Evolutionary conservation across 2,888 invertebrate species (phyloP), one percentile per base, ranked within the genome.

Genomic region (Onthophagus sagittarius): DNA sequence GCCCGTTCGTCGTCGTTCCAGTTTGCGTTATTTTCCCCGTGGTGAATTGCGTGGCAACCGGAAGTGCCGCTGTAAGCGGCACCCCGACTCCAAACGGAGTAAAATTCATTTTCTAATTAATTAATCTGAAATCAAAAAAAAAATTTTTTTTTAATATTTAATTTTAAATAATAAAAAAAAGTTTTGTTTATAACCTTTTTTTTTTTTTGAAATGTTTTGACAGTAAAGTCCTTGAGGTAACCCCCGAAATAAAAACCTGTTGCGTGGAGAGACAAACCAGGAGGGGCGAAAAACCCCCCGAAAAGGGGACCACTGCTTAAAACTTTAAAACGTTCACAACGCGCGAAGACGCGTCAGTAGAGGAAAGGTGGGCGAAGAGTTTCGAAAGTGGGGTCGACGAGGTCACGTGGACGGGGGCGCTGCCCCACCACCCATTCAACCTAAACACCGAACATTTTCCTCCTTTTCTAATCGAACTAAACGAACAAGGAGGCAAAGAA

Each of bases 101-200:
- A 84, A 93, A 94, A 87, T 94, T 94, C 94, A 94, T 94, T 77
- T 87, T 23, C n/a, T n/a, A n/a, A n/a, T n/a, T n/a, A n/a, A n/a
- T 88, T 15, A 67, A 23, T n/a, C 39, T 65, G 23, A 71, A 63
- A 31, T 15, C 31, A 63, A 70, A 13, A 73, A 32, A 39, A 32
- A 70, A 62, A 6, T 67, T 33, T 9, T 53, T 53, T 4, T 9
- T 53, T 53, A 53, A 53, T 53, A 65, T 15, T 13, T 23, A 32
- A 64, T 64, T 39, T 65, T 31, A 39, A 65, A 15, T 67, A 73
- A 62, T 11, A 33, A 71, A 65, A 23, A 15, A 53, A 9, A 53
- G 11, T 53, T 53, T 53, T 53, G 7, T 53, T 9, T 53, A 53
- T 53, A 53, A 53, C 39, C 39, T 53, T 11, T 4, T 9, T 53